Evolutionary conservation across 2,797 vertebrate species (phyloP).

Genomic region (Chiroxiphia lanceolata): DNA sequence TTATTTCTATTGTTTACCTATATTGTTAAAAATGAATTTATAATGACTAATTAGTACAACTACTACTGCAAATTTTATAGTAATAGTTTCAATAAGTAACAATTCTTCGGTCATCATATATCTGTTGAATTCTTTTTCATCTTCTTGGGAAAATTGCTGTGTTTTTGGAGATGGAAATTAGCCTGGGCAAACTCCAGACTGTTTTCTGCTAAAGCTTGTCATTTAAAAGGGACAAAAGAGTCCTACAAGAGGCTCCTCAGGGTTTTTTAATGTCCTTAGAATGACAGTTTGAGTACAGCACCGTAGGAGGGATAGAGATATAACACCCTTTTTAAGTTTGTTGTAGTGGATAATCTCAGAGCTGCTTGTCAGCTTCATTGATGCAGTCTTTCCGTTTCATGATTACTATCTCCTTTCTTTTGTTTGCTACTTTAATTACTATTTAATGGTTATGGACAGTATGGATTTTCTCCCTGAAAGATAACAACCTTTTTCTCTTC

Average conservation of each 20-base stretch:
- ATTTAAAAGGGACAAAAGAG: background rate
- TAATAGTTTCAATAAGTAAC: background rate
- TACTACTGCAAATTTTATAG: background rate
- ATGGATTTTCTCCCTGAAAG: background rate
- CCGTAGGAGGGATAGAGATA: background rate
- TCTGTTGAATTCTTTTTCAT: background rate
- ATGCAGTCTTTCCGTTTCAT: background rate
- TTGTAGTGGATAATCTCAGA: background rate
- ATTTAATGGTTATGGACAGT: background rate
- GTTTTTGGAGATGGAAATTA: background rate
- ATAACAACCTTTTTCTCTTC: background rate
- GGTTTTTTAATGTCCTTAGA: background rate
- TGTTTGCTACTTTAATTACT: slow-evolving; percentile 12
- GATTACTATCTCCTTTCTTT: background rate
- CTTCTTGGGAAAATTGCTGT: background rate
- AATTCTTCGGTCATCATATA: background rate
- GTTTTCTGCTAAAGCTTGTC: background rate
- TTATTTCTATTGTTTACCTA: background rate
- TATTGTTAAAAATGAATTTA: background rate
- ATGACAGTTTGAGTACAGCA: background rate
- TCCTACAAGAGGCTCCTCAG: background rate
- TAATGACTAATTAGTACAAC: background rate
- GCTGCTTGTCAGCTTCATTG: background rate
- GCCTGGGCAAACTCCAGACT: background rate
- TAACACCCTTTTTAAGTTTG: background rate